Evolutionary conservation across 2,797 vertebrate genomes (phyloP).

Genomic region (Erpetoichthys calabaricus): DNA sequence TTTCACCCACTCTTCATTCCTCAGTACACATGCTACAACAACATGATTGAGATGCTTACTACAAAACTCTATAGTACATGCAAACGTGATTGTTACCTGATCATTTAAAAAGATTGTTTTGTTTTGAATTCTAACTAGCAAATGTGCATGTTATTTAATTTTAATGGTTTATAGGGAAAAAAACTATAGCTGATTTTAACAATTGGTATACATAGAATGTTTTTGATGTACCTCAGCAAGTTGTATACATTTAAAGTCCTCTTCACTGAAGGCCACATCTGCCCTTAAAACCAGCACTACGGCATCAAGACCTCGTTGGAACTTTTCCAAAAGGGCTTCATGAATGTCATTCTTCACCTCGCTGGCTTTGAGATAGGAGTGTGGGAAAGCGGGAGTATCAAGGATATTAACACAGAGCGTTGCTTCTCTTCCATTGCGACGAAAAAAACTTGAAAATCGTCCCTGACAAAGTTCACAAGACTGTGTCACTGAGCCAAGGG

Average conservation of each 20-base stretch:
- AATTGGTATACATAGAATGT: background rate
- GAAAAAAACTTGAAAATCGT: constrained; percentile 28
- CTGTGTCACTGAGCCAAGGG: constrained; percentile 35
- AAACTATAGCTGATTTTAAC: no score
- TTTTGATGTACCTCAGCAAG: constrained; percentile 39
- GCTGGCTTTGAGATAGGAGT: constrained; percentile 28
- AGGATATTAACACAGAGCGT: constrained; percentile 44
- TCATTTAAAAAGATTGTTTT: no score
- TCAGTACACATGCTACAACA: no score
- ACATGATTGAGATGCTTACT: no score
- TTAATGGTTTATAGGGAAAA: no score
- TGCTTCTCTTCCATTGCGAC: constrained; percentile 37
- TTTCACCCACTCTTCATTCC: no score
- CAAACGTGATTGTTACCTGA: no score
- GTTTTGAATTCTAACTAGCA: no score
- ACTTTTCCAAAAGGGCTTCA: constrained; percentile 33
- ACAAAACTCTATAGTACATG: no score
- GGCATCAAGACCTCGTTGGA: constrained; percentile 51
- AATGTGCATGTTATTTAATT: no score
- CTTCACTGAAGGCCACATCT: constrained; percentile 34
- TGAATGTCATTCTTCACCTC: constrained; percentile 25
- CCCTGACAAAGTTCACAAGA: constrained; percentile 32
- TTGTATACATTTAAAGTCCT: constrained; percentile 21
- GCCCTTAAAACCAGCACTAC: constrained; percentile 52
- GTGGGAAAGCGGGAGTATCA: constrained; percentile 56